phyloP scores from a whole-genome alignment of 2,113 vertebrate genomes.

The Upupa epops region DNA sequence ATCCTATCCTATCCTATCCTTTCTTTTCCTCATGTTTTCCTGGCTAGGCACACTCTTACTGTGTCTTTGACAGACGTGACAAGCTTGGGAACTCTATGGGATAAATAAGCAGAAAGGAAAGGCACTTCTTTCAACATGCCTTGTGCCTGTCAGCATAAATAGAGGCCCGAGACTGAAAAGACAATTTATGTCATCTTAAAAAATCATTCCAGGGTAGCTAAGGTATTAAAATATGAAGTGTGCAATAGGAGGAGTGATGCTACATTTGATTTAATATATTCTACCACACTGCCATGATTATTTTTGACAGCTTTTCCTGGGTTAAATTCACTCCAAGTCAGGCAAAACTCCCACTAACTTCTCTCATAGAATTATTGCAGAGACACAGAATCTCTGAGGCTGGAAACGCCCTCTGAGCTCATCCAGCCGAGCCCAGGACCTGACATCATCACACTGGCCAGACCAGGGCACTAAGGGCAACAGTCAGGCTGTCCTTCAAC shows the following conservation, averaged over 20 bases:
- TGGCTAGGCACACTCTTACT: background rate
- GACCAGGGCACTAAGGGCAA: too few relatives aligned
- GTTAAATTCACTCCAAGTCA: background rate
- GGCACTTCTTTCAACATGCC: background rate
- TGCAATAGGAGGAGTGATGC: background rate
- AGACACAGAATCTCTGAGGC: too few relatives aligned
- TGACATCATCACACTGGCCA: too few relatives aligned
- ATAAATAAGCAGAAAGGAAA: background rate
- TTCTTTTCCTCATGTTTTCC: background rate
- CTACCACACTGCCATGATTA: background rate
- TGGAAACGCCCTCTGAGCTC: too few relatives aligned
- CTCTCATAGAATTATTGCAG: too few relatives aligned
- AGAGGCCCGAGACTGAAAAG: background rate
- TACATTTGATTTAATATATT: background rate
- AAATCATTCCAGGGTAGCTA: background rate
- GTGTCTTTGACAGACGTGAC: background rate
- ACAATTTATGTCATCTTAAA: background rate
- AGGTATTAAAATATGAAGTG: background rate
- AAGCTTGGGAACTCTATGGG: background rate
- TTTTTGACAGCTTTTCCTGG: conserved; percentile 14
- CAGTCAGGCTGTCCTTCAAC: too few relatives aligned
- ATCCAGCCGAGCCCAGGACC: too few relatives aligned
- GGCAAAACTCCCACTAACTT: conserved; percentile 20
- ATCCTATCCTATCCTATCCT: background rate
- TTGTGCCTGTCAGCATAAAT: background rate